phyloP scores from a whole-genome alignment of 2,113 vertebrate genomes.

The Centropristis striata region DNA sequence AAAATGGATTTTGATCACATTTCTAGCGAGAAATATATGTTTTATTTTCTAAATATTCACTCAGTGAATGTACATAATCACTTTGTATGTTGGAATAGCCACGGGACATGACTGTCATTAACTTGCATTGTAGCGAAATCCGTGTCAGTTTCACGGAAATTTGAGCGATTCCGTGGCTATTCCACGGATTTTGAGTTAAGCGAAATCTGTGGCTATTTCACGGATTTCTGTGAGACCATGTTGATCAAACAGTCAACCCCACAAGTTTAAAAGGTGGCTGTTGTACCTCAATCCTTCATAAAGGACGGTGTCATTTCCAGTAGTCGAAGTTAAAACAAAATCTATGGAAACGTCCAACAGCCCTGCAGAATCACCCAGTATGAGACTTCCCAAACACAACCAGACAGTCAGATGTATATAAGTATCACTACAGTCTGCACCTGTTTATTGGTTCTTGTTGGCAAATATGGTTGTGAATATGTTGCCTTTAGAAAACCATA shows the following conservation, averaged over 20 bases:
- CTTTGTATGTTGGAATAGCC: too few relatives aligned
- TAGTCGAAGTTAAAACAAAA: background rate
- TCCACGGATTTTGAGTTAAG: too few relatives aligned
- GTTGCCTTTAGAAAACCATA: slow-evolving; percentile 9
- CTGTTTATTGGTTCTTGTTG: slow-evolving; percentile 14
- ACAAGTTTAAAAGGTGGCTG: background rate
- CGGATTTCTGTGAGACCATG: too few relatives aligned
- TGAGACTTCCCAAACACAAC: background rate
- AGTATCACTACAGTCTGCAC: background rate
- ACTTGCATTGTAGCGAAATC: too few relatives aligned
- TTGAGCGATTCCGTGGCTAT: too few relatives aligned
- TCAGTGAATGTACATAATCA: too few relatives aligned
- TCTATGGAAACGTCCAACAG: background rate
- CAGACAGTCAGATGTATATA: background rate
- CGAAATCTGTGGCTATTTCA: too few relatives aligned
- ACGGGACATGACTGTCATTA: too few relatives aligned
- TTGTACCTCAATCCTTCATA: background rate
- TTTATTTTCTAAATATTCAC: too few relatives aligned
- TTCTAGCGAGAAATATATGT: too few relatives aligned
- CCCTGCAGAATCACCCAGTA: background rate
- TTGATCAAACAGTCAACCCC: background rate
- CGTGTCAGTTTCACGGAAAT: too few relatives aligned
- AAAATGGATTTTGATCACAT: too few relatives aligned
- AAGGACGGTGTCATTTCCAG: background rate
- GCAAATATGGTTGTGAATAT: slow-evolving; percentile 9